phyloP scores from a whole-genome alignment of 2,888 invertebrate species.

The Linnaemya vulpina region DNA sequence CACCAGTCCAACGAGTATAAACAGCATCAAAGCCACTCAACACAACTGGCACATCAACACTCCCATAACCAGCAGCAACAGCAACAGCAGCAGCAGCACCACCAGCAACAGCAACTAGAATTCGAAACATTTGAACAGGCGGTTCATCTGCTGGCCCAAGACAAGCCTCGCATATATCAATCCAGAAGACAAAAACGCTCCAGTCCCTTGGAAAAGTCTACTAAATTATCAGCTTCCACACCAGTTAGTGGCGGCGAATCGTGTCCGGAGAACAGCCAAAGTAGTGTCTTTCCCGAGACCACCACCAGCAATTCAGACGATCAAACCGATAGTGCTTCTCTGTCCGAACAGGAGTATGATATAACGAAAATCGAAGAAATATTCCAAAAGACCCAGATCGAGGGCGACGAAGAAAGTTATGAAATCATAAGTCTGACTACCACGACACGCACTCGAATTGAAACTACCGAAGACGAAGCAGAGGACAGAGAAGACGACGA shows the following conservation, averaged over 20 bases:
- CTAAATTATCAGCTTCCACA: constrained; percentile 55
- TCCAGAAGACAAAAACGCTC: constrained; percentile 75
- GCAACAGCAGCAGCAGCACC: too few relatives aligned
- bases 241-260: constrained; percentile 76
- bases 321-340: constrained; percentile 80
- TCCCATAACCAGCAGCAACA: constrained; percentile 67
- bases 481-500: constrained; percentile 67
- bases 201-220: constrained; percentile 59
- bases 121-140: constrained; percentile 78
- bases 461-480: constrained; percentile 77
- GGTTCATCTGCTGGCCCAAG: constrained; percentile 74
- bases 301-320: constrained; percentile 82
- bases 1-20: constrained; percentile 79
- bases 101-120: constrained; percentile 76
- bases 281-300: constrained; percentile 81
- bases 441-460: constrained; percentile 77
- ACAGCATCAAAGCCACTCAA: constrained; percentile 67
- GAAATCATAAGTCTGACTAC: constrained; percentile 80
- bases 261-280: constrained; percentile 81
- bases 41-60: constrained; percentile 18
- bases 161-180: constrained; percentile 80
- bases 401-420: constrained; percentile 76
- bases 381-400: constrained; percentile 75
- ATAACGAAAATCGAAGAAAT: constrained; percentile 80
- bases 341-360: constrained; percentile 81